These are phyloP conservation scores for Junco hyemalis DNA, from an alignment of 2,113 vertebrate genomes.

Conservation along the genomic window DNA sequence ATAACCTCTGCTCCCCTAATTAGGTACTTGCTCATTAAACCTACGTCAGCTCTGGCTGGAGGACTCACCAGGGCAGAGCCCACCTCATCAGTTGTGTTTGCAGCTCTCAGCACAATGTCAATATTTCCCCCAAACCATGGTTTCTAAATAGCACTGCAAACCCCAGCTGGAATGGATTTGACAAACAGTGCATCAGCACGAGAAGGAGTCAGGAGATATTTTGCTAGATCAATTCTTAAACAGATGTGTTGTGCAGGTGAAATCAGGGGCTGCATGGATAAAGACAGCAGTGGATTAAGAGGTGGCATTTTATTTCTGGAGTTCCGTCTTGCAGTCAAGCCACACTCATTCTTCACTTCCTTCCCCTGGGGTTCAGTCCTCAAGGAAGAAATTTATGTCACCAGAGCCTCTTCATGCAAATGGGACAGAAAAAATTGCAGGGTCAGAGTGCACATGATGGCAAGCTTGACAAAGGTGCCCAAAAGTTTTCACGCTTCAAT, in stretches of 20 bases:
- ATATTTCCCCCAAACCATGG: neutral
- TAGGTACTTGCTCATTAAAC: neutral
- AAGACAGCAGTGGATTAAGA: neutral
- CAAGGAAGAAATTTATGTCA: neutral
- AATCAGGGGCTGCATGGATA: neutral
- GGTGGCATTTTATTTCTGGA: neutral
- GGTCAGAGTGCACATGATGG: neutral
- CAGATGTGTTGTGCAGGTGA: neutral
- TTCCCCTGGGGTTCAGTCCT: neutral
- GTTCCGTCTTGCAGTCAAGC: neutral
- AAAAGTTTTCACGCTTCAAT: neutral
- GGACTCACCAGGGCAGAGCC: neutral
- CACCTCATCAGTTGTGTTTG: neutral
- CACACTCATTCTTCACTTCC: neutral
- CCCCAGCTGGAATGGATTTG: neutral
- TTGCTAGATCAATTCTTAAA: neutral
- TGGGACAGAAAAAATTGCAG: neutral
- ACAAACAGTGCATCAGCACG: neutral
- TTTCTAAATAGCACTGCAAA: neutral
- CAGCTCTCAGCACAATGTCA: neutral
- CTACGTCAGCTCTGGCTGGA: neutral
- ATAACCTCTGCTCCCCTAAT: neutral
- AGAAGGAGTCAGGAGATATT: neutral
- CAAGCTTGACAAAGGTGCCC: neutral
- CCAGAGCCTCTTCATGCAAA: neutral